Evolutionary conservation across 2,797 vertebrate genomes (phyloP).

Genomic region (Lepidocolaptes lacrymiger): DNA sequence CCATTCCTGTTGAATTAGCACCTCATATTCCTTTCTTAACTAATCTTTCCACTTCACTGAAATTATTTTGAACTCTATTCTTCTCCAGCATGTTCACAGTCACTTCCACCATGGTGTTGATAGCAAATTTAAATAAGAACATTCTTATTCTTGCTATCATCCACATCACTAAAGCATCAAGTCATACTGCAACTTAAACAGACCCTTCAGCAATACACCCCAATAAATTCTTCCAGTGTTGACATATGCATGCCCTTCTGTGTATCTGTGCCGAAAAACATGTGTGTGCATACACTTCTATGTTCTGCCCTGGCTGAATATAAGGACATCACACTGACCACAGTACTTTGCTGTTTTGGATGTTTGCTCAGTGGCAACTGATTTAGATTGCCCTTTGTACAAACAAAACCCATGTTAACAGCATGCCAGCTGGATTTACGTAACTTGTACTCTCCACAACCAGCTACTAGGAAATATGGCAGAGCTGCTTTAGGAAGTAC

Average conservation of each 20-base stretch:
- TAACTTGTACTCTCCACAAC: background rate
- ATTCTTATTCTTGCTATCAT: background rate
- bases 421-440: background rate
- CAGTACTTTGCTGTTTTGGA: background rate
- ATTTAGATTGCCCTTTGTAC: background rate
- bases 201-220: background rate
- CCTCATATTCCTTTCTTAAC: background rate
- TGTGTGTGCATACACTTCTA: accelerated
- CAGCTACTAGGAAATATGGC: background rate
- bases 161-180: background rate
- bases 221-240: background rate
- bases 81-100: background rate
- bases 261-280: background rate
- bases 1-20: background rate
- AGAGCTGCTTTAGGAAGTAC: background rate
- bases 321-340: background rate
- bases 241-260: background rate
- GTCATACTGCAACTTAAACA: background rate
- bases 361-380: background rate
- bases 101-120: background rate
- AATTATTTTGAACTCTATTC: background rate
- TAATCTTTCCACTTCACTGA: background rate
- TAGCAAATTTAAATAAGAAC: background rate
- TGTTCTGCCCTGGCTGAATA: background rate
- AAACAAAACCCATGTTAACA: background rate